Evolutionary conservation across 2,888 invertebrate species (phyloP).

Genomic region (Arenicola marina): DNA sequence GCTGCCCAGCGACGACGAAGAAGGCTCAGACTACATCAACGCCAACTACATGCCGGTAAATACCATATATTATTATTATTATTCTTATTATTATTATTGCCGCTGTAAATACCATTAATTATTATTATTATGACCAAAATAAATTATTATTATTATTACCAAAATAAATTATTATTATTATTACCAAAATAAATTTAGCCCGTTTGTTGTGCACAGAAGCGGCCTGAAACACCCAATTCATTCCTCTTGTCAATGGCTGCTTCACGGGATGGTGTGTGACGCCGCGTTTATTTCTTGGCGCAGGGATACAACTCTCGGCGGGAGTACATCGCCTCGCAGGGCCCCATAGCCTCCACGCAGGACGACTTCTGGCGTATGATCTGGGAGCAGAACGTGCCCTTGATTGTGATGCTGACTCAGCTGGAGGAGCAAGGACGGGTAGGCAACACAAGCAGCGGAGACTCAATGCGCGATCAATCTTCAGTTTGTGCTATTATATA

Average conservation of each 20-base stretch:
- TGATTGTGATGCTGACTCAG: conserved; percentile 75
- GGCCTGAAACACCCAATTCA: no score
- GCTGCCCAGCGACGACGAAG: conserved; percentile 65
- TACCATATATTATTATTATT: no score
- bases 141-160: no score
- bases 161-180: no score
- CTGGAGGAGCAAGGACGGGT: conserved; percentile 72
- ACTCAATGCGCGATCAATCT: no score
- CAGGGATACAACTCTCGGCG: conserved; percentile 91
- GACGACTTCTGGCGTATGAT: conserved; percentile 99
- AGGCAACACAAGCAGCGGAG: conserved; percentile 30
- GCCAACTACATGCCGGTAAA: conserved; percentile 75
- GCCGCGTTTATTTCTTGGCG: neutral
- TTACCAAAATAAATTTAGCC: no score
- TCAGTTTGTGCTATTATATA: no score
- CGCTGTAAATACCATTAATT: no score
- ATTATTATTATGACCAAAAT: no score
- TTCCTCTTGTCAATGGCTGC: no score
- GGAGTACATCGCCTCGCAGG: conserved; percentile 98
- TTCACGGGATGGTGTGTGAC: no score
- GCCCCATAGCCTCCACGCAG: conserved; percentile 92
- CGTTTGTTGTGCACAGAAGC: neutral
- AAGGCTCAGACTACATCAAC: conserved; percentile 75
- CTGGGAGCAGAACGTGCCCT: conserved; percentile 71
- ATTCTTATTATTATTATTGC: neutral